These are phyloP conservation scores for Rapana venosa DNA, from an alignment of 2,888 invertebrate species.

Conservation along the genomic window DNA sequence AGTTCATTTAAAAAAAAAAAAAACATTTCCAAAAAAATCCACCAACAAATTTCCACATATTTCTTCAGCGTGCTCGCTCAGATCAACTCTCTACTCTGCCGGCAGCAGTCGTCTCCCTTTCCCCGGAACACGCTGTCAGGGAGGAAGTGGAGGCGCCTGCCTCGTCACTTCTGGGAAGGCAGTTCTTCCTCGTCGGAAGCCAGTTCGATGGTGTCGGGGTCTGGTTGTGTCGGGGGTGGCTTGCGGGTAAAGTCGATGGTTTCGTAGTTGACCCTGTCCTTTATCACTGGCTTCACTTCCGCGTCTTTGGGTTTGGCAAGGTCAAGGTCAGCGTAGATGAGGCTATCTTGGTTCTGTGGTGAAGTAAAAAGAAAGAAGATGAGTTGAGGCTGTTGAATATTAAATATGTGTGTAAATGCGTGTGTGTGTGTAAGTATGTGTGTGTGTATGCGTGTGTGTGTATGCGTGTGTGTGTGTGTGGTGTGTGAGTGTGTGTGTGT, in stretches of 20 bases:
- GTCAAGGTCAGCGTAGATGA: conserved; percentile 46
- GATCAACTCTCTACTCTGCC: neutral
- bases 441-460: neutral
- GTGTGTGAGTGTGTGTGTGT: neutral
- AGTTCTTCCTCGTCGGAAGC: neutral
- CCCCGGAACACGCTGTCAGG: neutral
- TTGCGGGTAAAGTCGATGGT: conserved; percentile 38
- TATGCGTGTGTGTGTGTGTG: neutral
- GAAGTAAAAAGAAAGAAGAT: no score
- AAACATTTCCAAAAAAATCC: no score
- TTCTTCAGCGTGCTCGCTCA: no score
- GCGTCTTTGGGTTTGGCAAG: conserved; percentile 22
- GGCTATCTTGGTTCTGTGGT: conserved; percentile 44
- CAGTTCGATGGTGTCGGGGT: neutral
- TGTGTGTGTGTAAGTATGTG: neutral
- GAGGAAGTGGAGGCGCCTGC: neutral
- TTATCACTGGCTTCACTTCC: neutral
- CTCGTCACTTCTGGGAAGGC: neutral
- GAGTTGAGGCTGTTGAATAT: no score
- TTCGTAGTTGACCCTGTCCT: conserved; percentile 34
- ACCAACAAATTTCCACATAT: no score
- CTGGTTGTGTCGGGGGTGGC: neutral
- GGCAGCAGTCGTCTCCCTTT: neutral
- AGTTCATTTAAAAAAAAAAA: no score
- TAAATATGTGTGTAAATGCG: neutral